Conservation (phyloP, 2,797 vertebrate genomes). For the Phataginus tetradactyla region DNA sequence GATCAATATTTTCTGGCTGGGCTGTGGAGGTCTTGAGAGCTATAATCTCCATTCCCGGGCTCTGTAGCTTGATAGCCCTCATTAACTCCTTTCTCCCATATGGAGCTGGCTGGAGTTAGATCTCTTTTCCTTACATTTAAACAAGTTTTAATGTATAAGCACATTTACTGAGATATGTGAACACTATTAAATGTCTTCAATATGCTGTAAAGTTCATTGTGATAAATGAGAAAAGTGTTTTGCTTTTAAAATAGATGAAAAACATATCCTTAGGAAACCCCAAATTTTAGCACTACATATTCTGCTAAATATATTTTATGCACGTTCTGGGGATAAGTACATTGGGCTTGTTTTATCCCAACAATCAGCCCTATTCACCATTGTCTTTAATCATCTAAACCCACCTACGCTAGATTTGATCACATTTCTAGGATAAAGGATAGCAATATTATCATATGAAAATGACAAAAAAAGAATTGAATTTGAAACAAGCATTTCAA, state of each 20-base stretch:
- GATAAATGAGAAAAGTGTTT: background rate
- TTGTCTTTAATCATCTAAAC: background rate
- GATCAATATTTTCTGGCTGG: background rate
- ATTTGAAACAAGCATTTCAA: background rate
- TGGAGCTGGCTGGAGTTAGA: background rate
- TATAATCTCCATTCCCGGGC: background rate
- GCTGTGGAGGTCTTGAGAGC: background rate
- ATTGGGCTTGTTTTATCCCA: background rate
- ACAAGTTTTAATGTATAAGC: background rate
- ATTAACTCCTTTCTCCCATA: background rate
- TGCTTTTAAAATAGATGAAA: background rate
- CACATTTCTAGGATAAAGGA: background rate
- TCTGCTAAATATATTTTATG: background rate
- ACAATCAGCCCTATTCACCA: background rate
- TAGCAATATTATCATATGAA: background rate
- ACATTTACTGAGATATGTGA: constrained; percentile 4
- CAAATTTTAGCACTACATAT: background rate
- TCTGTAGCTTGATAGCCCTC: background rate
- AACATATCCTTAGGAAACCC: background rate
- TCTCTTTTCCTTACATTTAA: constrained; percentile 2
- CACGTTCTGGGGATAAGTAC: background rate
- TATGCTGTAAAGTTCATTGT: background rate
- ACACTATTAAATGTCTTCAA: background rate
- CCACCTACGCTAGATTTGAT: background rate
- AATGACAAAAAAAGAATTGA: background rate